phyloP scores from a whole-genome alignment of 2,113 vertebrate species.

The Gorsachius goisagi region DNA sequence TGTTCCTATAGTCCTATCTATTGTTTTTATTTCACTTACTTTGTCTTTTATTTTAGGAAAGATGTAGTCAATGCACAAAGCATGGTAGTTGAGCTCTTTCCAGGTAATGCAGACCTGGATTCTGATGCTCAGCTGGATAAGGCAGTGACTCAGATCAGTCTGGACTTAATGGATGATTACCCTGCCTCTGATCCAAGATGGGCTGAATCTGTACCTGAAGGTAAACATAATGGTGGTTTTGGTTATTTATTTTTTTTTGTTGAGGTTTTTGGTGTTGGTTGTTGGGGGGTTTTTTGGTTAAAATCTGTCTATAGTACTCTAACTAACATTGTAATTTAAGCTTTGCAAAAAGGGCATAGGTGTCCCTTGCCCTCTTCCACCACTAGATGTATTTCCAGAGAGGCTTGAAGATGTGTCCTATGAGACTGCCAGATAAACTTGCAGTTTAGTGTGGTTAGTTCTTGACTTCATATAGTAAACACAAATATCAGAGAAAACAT shows the following conservation, averaged over 20 bases:
- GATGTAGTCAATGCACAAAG: conserved; percentile 85
- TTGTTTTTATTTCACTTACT: not conserved
- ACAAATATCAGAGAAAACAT: not conserved
- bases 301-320: not conserved
- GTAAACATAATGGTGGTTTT: conserved; percentile 62
- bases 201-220: conserved; percentile 95
- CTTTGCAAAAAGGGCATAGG: not conserved
- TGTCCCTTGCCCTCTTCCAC: not conserved
- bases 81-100: conserved; percentile 85
- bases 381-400: not conserved
- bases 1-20: not conserved
- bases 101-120: conserved; percentile 69
- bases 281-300: too few relatives aligned
- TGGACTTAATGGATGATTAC: conserved; percentile 94
- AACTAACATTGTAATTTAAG: not conserved
- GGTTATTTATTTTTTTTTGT: too few relatives aligned
- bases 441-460: not conserved
- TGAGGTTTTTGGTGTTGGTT: not conserved
- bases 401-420: not conserved
- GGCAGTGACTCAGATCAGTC: conserved; percentile 86
- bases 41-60: conserved; percentile 75
- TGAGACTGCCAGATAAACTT: not conserved
- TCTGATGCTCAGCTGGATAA: conserved; percentile 81
- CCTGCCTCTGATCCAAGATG: conserved; percentile 95
- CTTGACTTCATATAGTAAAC: not conserved